A percentile compares a stretch with the other conserved stretches of the same genome.
These are phyloP conservation scores for Dendrolimus punctatus DNA, from an alignment of 1,140 invertebrate species.

Conservation along the genomic window DNA sequence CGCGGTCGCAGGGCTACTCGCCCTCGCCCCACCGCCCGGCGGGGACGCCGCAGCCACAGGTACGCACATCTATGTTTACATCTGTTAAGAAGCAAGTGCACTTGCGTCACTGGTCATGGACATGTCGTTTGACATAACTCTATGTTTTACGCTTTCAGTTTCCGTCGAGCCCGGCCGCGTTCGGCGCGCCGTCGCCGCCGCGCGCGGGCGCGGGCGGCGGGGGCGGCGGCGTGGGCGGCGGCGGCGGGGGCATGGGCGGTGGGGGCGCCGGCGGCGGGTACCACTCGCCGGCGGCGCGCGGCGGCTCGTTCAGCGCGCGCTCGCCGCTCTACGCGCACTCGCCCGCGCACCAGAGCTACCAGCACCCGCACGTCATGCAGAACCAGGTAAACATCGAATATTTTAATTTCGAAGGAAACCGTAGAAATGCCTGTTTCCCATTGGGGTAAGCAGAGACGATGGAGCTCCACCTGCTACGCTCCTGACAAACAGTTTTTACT, in stretches of 20 bases:
- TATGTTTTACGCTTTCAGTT: too few relatives aligned
- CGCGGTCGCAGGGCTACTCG: slow-evolving; percentile 45
- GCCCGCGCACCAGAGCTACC: slow-evolving; percentile 41
- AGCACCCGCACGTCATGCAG: slow-evolving; percentile 15
- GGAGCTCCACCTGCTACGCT: too few relatives aligned
- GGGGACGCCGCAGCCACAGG: slow-evolving; percentile 50
- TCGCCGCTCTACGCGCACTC: slow-evolving; percentile 59
- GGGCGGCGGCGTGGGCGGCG: slow-evolving; percentile 16
- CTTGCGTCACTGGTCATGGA: too few relatives aligned
- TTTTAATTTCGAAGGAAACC: too few relatives aligned
- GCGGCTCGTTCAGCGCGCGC: slow-evolving; percentile 40
- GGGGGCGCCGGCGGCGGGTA: slow-evolving; percentile 24
- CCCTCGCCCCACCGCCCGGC: slow-evolving; percentile 34
- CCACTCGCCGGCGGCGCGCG: slow-evolving; percentile 23
- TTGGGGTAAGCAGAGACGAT: too few relatives aligned
- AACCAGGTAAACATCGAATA: too few relatives aligned
- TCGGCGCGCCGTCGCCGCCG: slow-evolving; percentile 41
- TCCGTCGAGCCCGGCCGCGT: slow-evolving; percentile 44
- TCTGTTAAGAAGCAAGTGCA: not conserved
- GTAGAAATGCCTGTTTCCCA: too few relatives aligned
- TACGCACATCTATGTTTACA: slow-evolving; percentile 3
- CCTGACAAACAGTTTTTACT: too few relatives aligned
- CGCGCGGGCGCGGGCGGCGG: slow-evolving; percentile 29
- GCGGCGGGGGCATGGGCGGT: slow-evolving; percentile 14
- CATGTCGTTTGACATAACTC: too few relatives aligned